Percentiles rank a stretch among this genome's conserved stretches.
Evolutionary conservation across 2,888 invertebrate species (phyloP).

Genomic region (Escarpia spicata): DNA sequence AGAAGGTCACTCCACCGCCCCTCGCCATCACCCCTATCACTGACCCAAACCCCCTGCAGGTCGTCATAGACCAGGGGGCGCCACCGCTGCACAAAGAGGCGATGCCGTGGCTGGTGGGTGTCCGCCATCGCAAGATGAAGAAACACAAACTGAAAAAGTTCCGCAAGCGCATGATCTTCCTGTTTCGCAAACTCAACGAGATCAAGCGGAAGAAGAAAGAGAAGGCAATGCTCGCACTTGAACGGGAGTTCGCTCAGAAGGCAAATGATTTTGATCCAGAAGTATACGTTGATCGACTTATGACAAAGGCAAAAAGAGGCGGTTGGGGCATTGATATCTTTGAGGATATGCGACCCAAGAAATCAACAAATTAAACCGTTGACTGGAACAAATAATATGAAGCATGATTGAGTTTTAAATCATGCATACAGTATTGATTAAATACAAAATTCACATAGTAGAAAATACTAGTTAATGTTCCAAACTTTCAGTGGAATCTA

Average conservation of each 20-base stretch:
- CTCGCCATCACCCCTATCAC: slow-evolving; percentile 23
- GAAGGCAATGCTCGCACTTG: slow-evolving; percentile 32
- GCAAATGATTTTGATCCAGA: slow-evolving; percentile 38
- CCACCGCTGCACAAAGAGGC: slow-evolving; percentile 29
- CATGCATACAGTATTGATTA: not conserved
- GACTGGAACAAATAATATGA: not conserved
- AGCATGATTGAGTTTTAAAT: not conserved
- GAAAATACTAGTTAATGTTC: not conserved
- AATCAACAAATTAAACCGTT: not conserved
- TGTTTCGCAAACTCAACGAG: slow-evolving; percentile 34
- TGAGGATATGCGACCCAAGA: slow-evolving; percentile 13
- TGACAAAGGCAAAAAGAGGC: slow-evolving; percentile 35
- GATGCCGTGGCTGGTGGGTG: slow-evolving; percentile 39
- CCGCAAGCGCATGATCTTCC: slow-evolving; percentile 40
- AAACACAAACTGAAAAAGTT: slow-evolving; percentile 43
- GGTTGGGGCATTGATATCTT: slow-evolving; percentile 39
- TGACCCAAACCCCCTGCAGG: slow-evolving; percentile 33
- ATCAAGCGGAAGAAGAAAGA: slow-evolving; percentile 40
- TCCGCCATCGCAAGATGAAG: slow-evolving; percentile 44
- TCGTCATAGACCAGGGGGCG: slow-evolving; percentile 28
- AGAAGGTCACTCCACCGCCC: not conserved
- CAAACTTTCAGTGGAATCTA: too few species aligned
- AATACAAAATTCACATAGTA: not conserved
- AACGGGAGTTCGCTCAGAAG: slow-evolving; percentile 25
- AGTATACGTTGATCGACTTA: slow-evolving; percentile 31